These are phyloP conservation scores for Furcifer pardalis DNA, from an alignment of 2,797 vertebrate genomes.

Conservation along the genomic window DNA sequence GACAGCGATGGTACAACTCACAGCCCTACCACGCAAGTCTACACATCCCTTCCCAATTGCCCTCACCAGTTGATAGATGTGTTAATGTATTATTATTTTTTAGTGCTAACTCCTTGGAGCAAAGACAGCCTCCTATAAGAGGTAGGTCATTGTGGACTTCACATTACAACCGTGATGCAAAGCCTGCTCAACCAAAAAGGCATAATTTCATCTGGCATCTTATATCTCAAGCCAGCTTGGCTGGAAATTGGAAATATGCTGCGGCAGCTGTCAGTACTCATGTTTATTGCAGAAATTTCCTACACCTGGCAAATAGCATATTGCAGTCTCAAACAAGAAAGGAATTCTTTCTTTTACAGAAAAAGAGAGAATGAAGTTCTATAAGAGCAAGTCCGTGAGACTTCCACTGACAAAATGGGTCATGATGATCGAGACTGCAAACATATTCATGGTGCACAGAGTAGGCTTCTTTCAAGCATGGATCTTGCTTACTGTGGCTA, in stretches of 20 bases:
- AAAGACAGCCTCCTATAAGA: slow-evolving; percentile 32
- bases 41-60: not conserved
- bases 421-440: slow-evolving; percentile 30
- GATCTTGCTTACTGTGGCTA: not conserved
- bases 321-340: slow-evolving; percentile 48
- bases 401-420: slow-evolving; percentile 57
- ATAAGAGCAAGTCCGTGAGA: slow-evolving; percentile 39
- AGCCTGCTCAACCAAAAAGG: slow-evolving; percentile 71
- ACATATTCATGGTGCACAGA: slow-evolving; percentile 12
- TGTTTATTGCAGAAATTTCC: slow-evolving; percentile 71
- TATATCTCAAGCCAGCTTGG: slow-evolving; percentile 71
- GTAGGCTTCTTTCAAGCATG: not conserved
- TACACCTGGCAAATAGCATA: slow-evolving; percentile 74
- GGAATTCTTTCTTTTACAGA: slow-evolving; percentile 58
- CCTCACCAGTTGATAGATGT: slow-evolving; percentile 15
- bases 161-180: slow-evolving; percentile 67
- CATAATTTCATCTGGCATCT: slow-evolving; percentile 78
- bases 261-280: slow-evolving; percentile 78
- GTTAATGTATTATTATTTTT: slow-evolving; percentile 25
- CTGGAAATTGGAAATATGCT: slow-evolving; percentile 70
- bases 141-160: slow-evolving; percentile 55
- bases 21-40: not conserved
- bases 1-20: slow-evolving; percentile 4
- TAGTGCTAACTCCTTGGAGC: slow-evolving; percentile 20
- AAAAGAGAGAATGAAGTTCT: slow-evolving; percentile 27